Evolutionary conservation across 2,888 invertebrate genomes (phyloP).

Genomic region (Temnothorax unifasciatus): DNA sequence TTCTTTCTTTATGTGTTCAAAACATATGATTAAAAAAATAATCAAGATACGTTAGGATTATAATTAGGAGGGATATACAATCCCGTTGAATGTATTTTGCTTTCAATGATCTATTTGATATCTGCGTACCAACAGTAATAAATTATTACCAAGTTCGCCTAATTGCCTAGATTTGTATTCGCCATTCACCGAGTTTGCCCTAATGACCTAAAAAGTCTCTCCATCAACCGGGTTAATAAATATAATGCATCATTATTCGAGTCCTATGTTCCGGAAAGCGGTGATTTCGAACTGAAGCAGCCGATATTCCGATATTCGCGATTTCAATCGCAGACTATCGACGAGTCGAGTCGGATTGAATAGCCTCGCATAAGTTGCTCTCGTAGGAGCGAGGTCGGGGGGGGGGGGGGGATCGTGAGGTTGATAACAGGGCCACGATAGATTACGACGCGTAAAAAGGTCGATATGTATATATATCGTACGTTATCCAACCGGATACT

Average conservation of each 20-base stretch:
- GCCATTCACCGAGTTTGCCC: background rate
- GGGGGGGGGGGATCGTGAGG: conserved; percentile 39
- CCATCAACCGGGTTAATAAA: background rate
- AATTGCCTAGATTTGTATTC: conserved; percentile 25
- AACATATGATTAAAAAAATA: background rate
- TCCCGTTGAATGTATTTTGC: background rate
- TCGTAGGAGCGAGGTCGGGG: conserved; percentile 72
- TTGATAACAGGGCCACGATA: conserved; percentile 56
- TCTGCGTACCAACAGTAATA: background rate
- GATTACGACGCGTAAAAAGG: conserved; percentile 53
- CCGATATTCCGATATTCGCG: background rate
- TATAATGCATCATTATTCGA: background rate
- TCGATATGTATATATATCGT: conserved; percentile 48
- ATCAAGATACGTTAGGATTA: background rate
- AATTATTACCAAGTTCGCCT: conserved; percentile 23
- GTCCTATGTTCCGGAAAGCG: background rate
- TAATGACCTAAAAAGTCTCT: background rate
- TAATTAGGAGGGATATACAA: background rate
- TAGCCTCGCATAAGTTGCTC: conserved; percentile 72
- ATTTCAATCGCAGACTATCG: conserved; percentile 47
- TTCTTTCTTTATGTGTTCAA: background rate
- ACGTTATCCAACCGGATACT: conserved; percentile 81
- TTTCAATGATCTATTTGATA: conserved; percentile 8
- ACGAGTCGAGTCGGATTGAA: conserved; percentile 72
- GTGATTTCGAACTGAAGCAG: background rate